Evolutionary conservation across 2,797 vertebrate species (phyloP).

Genomic region (Fistularia tabacaria): DNA sequence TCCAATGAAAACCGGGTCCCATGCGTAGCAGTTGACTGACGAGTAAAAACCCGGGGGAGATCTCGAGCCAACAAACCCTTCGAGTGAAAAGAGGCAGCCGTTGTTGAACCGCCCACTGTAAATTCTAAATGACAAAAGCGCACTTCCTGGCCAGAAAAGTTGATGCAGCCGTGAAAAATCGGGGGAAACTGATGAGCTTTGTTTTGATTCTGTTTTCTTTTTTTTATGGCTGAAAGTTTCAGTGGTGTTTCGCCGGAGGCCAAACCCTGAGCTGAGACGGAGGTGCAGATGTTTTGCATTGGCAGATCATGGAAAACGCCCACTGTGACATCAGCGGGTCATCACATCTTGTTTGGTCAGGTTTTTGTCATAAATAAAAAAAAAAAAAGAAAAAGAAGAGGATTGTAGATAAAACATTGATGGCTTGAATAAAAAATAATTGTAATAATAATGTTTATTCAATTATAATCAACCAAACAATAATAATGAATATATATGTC

Average conservation of each 20-base stretch:
- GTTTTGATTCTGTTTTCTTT: too few species aligned
- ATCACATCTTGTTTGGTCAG: too few species aligned
- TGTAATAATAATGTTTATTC: too few species aligned
- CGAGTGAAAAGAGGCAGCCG: too few species aligned
- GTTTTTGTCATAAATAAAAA: too few species aligned
- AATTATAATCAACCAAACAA: too few species aligned
- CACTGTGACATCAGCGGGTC: too few species aligned
- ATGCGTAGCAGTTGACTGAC: not conserved
- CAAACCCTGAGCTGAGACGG: slow-evolving; percentile 8
- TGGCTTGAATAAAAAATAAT: too few species aligned
- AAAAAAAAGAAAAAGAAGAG: too few species aligned
- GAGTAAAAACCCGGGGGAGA: not conserved
- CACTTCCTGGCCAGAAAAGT: not conserved
- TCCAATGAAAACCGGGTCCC: not conserved
- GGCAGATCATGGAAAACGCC: slow-evolving; percentile 18
- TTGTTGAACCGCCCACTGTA: not conserved
- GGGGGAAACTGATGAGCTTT: not conserved
- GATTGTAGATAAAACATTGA: too few species aligned
- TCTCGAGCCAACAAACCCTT: not conserved
- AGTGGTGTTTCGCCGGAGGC: not conserved
- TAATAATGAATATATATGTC: too few species aligned
- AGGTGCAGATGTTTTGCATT: slow-evolving; percentile 20
- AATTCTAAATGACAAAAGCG: not conserved
- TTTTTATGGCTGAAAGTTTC: not conserved
- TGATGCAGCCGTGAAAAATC: not conserved